A percentile compares a stretch with the other conserved stretches of the same genome.
phyloP scores from a whole-genome alignment of 2,888 invertebrate species.

The Drosophila neutralis region DNA sequence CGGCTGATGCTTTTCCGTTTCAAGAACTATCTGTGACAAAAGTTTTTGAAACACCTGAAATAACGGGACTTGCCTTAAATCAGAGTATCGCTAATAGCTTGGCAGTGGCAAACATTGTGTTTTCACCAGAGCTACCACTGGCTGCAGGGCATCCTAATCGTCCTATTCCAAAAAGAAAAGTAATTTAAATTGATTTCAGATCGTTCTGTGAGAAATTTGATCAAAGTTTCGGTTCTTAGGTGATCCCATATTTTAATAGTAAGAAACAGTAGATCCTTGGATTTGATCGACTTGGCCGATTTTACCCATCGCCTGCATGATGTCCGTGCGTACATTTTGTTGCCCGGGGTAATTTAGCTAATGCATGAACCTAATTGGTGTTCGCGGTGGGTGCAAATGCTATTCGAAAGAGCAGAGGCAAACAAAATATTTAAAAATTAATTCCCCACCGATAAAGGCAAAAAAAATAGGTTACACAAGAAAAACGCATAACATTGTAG shows the following conservation, averaged over 20 bases:
- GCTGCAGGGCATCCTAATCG: neutral
- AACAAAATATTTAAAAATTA: neutral
- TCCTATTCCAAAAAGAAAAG: neutral
- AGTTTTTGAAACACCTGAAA: neutral
- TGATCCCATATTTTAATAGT: neutral
- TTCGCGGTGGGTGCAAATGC: neutral
- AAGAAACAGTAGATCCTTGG: neutral
- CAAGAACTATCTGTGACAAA: neutral
- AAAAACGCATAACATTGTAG: conserved; percentile 22
- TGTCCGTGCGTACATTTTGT: neutral
- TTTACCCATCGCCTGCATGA: neutral
- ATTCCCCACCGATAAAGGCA: neutral
- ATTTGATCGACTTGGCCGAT: neutral
- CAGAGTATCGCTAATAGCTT: neutral
- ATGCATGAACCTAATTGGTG: neutral
- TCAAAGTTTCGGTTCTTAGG: neutral
- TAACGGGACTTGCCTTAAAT: neutral
- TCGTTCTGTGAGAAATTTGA: neutral
- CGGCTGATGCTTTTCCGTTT: neutral
- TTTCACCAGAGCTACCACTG: neutral
- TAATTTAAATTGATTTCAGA: neutral
- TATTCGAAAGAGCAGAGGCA: neutral
- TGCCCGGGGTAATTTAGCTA: neutral
- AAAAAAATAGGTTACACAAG: neutral
- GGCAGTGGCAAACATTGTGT: neutral